Evolutionary conservation across 2,113 vertebrate genomes (phyloP).

Genomic region (Pachyramphus minor): DNA sequence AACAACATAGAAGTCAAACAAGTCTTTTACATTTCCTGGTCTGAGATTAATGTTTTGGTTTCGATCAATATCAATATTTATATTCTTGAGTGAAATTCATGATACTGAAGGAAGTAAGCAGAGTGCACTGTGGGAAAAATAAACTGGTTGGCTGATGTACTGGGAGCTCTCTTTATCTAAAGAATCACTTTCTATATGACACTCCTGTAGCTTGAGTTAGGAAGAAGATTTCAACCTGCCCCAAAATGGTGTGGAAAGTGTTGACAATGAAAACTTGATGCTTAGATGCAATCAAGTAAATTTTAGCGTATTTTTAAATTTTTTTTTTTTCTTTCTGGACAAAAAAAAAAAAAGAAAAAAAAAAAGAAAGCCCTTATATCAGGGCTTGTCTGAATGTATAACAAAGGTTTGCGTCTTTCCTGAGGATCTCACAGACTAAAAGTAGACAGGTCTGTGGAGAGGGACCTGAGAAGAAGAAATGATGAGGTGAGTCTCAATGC

Average conservation of each 20-base stretch:
- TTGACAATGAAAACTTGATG: not conserved
- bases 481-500: not conserved
- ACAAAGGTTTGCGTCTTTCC: not conserved
- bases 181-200: not conserved
- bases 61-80: not conserved
- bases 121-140: not conserved
- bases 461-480: not conserved
- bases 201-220: accelerated
- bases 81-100: not conserved
- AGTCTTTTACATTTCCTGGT: not conserved
- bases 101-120: not conserved
- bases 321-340: not conserved
- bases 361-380: too few species aligned
- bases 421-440: not conserved
- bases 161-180: not conserved
- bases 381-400: not conserved
- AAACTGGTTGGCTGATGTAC: not conserved
- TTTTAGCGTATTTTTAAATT: not conserved
- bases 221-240: not conserved
- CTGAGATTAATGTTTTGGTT: not conserved
- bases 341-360: too few species aligned
- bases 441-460: not conserved
- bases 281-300: not conserved
- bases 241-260: not conserved
- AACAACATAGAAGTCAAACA: not conserved